These are phyloP conservation scores for Mirounga angustirostris DNA, from an alignment of 2,113 vertebrate species.

Conservation along the genomic window DNA sequence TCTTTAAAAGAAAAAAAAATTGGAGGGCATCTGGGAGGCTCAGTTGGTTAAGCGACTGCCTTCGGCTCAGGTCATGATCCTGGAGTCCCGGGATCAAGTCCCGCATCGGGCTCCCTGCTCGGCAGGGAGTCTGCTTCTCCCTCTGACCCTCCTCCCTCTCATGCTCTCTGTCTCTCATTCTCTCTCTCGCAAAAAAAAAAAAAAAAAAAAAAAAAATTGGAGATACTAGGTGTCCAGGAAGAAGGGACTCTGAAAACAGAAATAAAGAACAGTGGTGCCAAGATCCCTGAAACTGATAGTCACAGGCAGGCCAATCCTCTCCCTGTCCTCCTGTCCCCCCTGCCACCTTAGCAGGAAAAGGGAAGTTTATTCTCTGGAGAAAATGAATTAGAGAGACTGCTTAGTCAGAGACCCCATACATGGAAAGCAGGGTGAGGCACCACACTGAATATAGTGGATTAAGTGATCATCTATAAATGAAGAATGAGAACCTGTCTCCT, in stretches of 20 bases:
- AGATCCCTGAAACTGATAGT: background rate
- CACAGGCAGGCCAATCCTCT: background rate
- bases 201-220: background rate
- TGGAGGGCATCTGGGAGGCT: background rate
- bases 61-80: too few species aligned
- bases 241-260: background rate
- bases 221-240: background rate
- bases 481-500: background rate
- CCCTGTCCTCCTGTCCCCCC: too few species aligned
- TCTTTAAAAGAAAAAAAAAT: background rate
- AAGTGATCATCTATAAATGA: background rate
- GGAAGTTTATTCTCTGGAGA: background rate
- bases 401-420: background rate
- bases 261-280: background rate
- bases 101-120: too few species aligned
- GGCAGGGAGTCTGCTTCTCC: too few species aligned
- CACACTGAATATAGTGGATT: rapidly evolving
- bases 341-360: background rate
- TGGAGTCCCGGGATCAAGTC: too few species aligned
- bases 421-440: background rate
- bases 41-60: too few species aligned
- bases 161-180: background rate
- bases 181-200: background rate
- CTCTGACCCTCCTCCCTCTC: too few species aligned
- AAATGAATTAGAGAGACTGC: background rate